Evolutionary conservation across 2,888 invertebrate genomes (phyloP).

Genomic region (Nasonia oneida): DNA sequence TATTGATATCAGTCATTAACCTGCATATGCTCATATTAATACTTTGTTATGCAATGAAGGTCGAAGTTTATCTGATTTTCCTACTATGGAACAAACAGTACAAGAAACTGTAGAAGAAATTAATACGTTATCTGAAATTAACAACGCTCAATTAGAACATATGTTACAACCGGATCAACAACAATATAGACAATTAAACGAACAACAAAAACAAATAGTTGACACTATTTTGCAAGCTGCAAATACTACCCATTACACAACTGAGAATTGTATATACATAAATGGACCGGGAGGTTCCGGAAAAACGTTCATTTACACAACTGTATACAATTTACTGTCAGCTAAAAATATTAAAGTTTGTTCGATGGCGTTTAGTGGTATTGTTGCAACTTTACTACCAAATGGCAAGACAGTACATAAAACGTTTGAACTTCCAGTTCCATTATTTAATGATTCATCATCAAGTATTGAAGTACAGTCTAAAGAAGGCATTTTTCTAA

Average conservation of each 20-base stretch:
- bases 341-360: too few species aligned
- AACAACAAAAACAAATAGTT: neutral
- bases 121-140: neutral
- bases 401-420: too few species aligned
- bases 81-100: slow-evolving; percentile 28
- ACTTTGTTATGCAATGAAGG: slow-evolving; percentile 48
- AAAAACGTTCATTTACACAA: too few species aligned
- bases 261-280: too few species aligned
- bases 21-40: slow-evolving; percentile 14
- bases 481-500: too few species aligned
- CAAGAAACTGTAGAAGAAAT: neutral
- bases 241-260: neutral
- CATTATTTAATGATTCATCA: too few species aligned
- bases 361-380: too few species aligned
- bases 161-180: slow-evolving; percentile 37
- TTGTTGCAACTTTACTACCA: too few species aligned
- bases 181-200: slow-evolving; percentile 41
- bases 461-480: too few species aligned
- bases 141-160: neutral
- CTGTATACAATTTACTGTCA: too few species aligned
- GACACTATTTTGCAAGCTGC: neutral
- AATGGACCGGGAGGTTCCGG: too few species aligned
- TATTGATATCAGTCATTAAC: slow-evolving; percentile 44
- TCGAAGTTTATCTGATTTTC: slow-evolving; percentile 22
- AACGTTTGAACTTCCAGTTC: too few species aligned